These are phyloP conservation scores for Torymus auratus DNA, from an alignment of 2,888 invertebrate species.

Conservation along the genomic window DNA sequence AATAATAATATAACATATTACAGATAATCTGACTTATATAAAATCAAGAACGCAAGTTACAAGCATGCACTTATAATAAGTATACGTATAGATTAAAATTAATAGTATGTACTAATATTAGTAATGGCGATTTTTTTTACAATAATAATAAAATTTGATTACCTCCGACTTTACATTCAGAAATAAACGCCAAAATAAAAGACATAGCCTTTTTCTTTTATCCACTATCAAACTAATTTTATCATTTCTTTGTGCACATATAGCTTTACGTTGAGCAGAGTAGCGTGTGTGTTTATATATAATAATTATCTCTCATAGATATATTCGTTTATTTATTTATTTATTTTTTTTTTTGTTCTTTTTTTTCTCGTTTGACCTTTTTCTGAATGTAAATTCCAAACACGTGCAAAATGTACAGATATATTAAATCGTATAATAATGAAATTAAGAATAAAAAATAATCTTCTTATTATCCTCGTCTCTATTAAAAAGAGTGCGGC, in stretches of 20 bases:
- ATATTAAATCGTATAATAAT: conserved; percentile 30
- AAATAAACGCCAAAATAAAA: conserved; percentile 34
- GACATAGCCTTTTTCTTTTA: neutral
- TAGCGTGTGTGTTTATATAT: conserved; percentile 23
- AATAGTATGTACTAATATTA: conserved; percentile 55
- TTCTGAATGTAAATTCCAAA: conserved; percentile 56
- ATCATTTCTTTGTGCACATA: conserved; percentile 44
- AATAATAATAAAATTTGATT: conserved; percentile 54
- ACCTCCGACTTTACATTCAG: conserved; percentile 56
- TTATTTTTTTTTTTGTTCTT: neutral
- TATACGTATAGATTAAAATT: conserved; percentile 48
- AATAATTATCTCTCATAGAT: neutral
- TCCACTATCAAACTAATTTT: conserved; percentile 13
- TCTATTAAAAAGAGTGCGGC: conserved; percentile 25
- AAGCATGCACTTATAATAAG: conserved; percentile 54
- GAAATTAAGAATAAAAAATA: conserved; percentile 53
- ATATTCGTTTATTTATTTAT: conserved; percentile 11
- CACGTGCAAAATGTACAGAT: conserved; percentile 58
- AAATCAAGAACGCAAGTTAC: conserved; percentile 59
- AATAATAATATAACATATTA: conserved; percentile 53
- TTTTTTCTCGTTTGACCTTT: conserved; percentile 11
- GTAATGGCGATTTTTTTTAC: conserved; percentile 56
- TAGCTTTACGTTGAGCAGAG: conserved; percentile 39
- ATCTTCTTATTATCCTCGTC: conserved; percentile 14
- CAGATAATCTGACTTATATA: conserved; percentile 58